Base-by-base conservation (phyloP, 2,113 vertebrate species). In the Copsychus sechellarum region DNA sequence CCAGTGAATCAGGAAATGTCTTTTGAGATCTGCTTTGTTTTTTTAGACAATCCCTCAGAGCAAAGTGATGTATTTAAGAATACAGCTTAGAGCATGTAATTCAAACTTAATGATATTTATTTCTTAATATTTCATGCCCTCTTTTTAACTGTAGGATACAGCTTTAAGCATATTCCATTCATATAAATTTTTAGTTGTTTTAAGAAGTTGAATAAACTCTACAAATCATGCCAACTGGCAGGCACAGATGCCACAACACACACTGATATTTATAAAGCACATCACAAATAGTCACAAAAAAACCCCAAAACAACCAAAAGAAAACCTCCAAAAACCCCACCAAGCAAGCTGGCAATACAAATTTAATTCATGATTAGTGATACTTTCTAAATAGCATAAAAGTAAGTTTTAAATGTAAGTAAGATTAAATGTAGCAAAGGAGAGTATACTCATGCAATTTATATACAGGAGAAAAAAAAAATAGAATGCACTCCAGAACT, bases 201-300 rank as follows among this genome's bases (percentile, higher is more conserved):
- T 71, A 76, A 81, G 43, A 72, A 84, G 61, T 67, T 95, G 93
- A 95, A 93, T 96, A 95, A 97, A 94, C 73, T 92, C 80, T 8
- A 20, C 72, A 94, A 95, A 95, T 87, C 56, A 85, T 78, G 92
- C 80, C 87, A 96, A 76, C 65, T 96, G 91, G 95, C 81, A 95
- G 56, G 66, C 56, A 92, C 71, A 96, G 85, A 96, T 92, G 74
- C 43, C 58, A 79, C 70, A 92, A 78, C 77, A 84, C 71, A 87
- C 7, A 12, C n/a, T 48, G 50, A 72, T 93, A 92, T 90, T 97
- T 96, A 93, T 56, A 94, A 97, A 96, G 72, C 65, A 91, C 38
- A 94, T 85, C 74, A 86, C 69, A 96, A 94, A 90, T 79, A 96
- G 88, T 80, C 47, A 94, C 8, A 6, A 60, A 66, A 78, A 36